These are phyloP conservation scores for Sarcophaga subvicina DNA, from an alignment of 2,888 invertebrate genomes.

Conservation along the genomic window DNA sequence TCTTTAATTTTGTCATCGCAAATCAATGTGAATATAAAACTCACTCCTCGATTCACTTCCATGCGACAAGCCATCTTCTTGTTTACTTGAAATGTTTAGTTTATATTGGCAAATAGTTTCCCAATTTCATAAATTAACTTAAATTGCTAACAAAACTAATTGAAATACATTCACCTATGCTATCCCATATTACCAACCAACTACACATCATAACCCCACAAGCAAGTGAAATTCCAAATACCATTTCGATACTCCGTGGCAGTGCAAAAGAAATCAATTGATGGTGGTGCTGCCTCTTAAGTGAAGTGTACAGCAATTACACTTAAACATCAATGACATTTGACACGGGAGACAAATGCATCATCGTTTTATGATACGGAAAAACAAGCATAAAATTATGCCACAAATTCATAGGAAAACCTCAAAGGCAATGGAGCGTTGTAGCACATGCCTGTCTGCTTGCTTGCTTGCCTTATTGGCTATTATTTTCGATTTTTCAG, in stretches of 20 bases:
- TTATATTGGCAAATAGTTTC: too few species aligned
- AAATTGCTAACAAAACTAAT: too few species aligned
- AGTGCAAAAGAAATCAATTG: conserved; percentile 33
- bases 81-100: too few species aligned
- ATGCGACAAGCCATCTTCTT: too few species aligned
- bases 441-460: background rate
- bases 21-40: too few species aligned
- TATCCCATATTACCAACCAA: too few species aligned
- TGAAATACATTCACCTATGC: too few species aligned
- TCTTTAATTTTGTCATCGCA: too few species aligned
- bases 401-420: background rate
- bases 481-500: background rate
- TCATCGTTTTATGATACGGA: conserved; percentile 44
- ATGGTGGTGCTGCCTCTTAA: conserved; percentile 45
- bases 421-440: background rate
- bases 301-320: conserved; percentile 55
- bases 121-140: too few species aligned
- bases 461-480: background rate
- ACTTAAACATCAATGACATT: conserved; percentile 63
- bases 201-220: too few species aligned
- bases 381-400: conserved; percentile 39
- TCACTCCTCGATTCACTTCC: too few species aligned
- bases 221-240: background rate
- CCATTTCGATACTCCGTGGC: background rate
- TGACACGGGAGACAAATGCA: conserved; percentile 66